Conservation (phyloP, 2,888 invertebrate species). For the Stegana nigrithorax region DNA sequence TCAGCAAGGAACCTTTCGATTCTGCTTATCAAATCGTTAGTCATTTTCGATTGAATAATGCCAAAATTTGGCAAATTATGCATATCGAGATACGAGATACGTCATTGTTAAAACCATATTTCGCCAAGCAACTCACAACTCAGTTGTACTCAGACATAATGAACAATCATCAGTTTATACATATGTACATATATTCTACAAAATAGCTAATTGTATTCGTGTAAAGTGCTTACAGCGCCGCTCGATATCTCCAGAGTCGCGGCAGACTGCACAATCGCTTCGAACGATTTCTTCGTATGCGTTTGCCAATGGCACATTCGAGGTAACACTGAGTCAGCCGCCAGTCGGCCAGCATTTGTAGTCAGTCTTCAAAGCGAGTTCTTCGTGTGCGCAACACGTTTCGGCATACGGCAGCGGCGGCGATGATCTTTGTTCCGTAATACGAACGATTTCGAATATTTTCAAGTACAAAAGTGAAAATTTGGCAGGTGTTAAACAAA, state of each 20-base stretch:
- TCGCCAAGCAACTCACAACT: too few species aligned
- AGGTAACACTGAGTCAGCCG: conserved; percentile 29
- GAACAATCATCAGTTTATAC: too few species aligned
- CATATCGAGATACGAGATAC: too few species aligned
- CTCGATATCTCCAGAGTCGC: conserved; percentile 12
- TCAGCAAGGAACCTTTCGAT: too few species aligned
- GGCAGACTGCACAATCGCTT: neutral
- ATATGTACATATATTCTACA: too few species aligned
- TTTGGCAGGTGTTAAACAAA: neutral
- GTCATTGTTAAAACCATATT: too few species aligned
- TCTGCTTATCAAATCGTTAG: too few species aligned
- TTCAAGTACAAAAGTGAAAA: conserved; percentile 12
- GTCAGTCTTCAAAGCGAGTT: conserved; percentile 37
- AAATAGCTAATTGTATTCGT: too few species aligned
- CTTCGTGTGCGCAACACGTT: conserved; percentile 45
- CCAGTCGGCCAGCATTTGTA: conserved; percentile 45
- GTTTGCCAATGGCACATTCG: conserved; percentile 30
- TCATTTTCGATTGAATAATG: too few species aligned
- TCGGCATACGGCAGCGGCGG: too few species aligned
- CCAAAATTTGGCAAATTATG: too few species aligned
- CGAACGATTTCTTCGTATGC: neutral
- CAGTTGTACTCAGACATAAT: too few species aligned
- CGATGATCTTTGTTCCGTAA: conserved; percentile 18
- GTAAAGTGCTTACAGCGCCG: conserved; percentile 34
- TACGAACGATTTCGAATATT: neutral